A percentile compares a stretch with the other conserved stretches of the same genome.
Evolutionary conservation across 2,888 invertebrate species (phyloP).

Genomic region (Kryphioiulus occultus): DNA sequence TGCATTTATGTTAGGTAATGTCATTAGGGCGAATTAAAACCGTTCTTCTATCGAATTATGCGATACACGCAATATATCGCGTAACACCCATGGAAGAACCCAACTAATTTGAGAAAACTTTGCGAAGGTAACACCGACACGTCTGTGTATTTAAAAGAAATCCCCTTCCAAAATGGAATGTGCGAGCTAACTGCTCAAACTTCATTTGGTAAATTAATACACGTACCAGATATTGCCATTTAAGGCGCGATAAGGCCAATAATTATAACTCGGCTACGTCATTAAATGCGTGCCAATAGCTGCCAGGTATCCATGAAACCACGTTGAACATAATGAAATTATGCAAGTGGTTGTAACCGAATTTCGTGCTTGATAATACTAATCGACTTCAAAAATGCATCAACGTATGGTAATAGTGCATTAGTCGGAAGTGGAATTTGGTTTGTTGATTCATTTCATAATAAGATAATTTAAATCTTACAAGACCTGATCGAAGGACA

Average conservation of each 20-base stretch:
- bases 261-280: background rate
- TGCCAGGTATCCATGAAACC: background rate
- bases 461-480: too few relatives aligned
- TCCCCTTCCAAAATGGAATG: background rate
- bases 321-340: background rate
- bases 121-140: background rate
- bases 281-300: background rate
- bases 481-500: too few relatives aligned
- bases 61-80: background rate
- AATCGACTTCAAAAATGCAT: background rate
- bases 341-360: background rate
- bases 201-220: conserved; percentile 7
- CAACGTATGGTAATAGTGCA: too few relatives aligned
- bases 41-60: background rate
- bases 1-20: background rate
- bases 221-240: background rate
- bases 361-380: background rate
- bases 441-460: too few relatives aligned
- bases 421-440: too few relatives aligned
- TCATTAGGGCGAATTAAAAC: conserved; percentile 25
- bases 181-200: background rate
- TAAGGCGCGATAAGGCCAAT: background rate
- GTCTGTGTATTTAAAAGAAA: background rate
- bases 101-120: background rate
- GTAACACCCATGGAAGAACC: background rate